Evolutionary conservation across 2,888 invertebrate genomes (phyloP), one percentile per base, ranked within the genome.

Genomic region (Agonum fuliginosum): DNA sequence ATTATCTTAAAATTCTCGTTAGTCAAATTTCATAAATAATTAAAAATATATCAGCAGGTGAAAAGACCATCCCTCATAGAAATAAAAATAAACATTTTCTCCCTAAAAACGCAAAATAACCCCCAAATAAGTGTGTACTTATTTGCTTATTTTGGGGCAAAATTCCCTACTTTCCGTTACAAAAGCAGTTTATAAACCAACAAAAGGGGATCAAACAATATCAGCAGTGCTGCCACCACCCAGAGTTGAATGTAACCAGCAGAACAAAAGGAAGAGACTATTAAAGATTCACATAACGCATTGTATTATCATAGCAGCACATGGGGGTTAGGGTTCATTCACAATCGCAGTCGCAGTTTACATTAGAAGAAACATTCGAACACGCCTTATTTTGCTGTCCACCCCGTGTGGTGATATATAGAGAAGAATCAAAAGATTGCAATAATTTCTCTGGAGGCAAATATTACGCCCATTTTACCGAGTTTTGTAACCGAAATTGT

Each of bases 141-240:
- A n/a, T 37, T 37, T 37, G 12, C 37, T n/a, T n/a, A n/a, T n/a
- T n/a, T n/a, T n/a, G n/a, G n/a, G n/a, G n/a, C 37, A 37, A n/a
- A 48, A 20, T n/a, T 54, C 17, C 54, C 27, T 27, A 24, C 24
- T 54, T 20, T 54, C 54, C 54, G 54, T 54, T 54, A 54, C 27
- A 24, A 22, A 46, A 27, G 54, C 17, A 54, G 48, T 54, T 54
- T 54, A 54, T 27, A 54, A 10, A 54, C 6, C 54, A 5, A 54
- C 12, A 54, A 54, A 54, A 54, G 54, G 54, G 54, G 54, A n/a
- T 12, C 24, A 24, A 24, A 54, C 22, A 54, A 54, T 54, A 24
- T 24, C 12, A 48, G 10, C 46, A 46, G 17, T 46, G 14, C 46
- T 17, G 17, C 46, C 46, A 46, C 30, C 30, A 5, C 46, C 17